phyloP scores from a whole-genome alignment of 2,113 vertebrate genomes.

The Indicator maculatus region DNA sequence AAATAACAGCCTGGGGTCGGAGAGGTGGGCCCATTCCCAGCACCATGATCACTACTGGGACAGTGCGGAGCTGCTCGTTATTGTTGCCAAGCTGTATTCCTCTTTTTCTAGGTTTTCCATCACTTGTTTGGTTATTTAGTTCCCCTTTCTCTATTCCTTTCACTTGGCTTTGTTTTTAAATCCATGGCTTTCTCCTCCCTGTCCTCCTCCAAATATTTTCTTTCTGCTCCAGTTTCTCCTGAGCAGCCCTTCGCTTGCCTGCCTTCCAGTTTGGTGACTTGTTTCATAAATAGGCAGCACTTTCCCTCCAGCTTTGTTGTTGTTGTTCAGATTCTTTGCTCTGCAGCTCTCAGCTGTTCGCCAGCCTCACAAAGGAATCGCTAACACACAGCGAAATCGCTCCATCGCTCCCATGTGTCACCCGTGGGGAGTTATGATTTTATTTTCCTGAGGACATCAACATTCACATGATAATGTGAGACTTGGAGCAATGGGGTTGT shows the following conservation, averaged over 20 bases:
- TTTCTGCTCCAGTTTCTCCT: slow-evolving; percentile 48
- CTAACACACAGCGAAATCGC: slow-evolving; percentile 25
- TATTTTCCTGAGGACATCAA: slow-evolving; percentile 35
- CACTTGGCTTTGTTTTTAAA: not conserved
- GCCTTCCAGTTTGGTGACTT: slow-evolving; percentile 53
- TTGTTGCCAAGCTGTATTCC: not conserved
- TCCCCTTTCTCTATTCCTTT: not conserved
- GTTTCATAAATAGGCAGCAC: slow-evolving; percentile 65
- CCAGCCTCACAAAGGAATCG: slow-evolving; percentile 60
- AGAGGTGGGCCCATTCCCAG: not conserved
- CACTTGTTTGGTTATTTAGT: not conserved
- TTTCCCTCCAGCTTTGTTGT: slow-evolving; percentile 71
- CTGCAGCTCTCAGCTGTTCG: slow-evolving; percentile 69
- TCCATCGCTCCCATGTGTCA: slow-evolving; percentile 47
- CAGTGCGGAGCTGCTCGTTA: not conserved
- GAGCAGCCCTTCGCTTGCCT: slow-evolving; percentile 63
- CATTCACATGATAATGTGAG: not conserved
- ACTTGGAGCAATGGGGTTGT: not conserved
- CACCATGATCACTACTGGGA: not conserved
- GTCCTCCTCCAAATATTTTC: slow-evolving; percentile 11
- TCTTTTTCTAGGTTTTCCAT: not conserved
- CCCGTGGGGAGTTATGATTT: slow-evolving; percentile 51
- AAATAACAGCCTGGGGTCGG: not conserved
- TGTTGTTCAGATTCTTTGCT: slow-evolving; percentile 69
- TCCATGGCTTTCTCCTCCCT: not conserved